phyloP scores from a whole-genome alignment of 2,113 vertebrate genomes.

The Craseonycteris thonglongyai region DNA sequence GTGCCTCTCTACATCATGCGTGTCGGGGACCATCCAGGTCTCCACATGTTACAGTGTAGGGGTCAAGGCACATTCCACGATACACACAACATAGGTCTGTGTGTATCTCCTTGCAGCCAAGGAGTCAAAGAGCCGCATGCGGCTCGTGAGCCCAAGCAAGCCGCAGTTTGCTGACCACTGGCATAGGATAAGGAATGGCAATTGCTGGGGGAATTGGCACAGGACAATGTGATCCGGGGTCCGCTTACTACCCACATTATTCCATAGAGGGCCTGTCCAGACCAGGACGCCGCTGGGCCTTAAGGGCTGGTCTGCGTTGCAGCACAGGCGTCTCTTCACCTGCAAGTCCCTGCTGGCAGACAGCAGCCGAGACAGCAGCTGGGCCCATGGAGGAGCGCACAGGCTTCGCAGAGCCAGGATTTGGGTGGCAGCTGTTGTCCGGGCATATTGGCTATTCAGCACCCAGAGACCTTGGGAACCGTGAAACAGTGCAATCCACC shows the following conservation, averaged over 20 bases:
- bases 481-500: no score
- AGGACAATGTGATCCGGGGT: not conserved
- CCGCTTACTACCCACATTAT: not conserved
- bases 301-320: not conserved
- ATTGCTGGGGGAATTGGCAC: not conserved
- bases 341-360: no score
- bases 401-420: no score
- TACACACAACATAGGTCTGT: not conserved
- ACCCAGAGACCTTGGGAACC: no score
- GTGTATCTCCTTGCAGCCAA: no score
- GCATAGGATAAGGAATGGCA: not conserved
- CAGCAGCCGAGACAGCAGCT: no score
- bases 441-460: no score
- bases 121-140: no score
- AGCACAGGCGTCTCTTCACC: not conserved
- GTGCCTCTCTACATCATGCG: not conserved
- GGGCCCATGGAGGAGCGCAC: no score
- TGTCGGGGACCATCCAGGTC: not conserved
- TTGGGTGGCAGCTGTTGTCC: no score
- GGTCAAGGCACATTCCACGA: not conserved
- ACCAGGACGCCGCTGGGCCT: not conserved
- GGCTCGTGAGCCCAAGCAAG: no score
- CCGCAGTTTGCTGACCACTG: no score
- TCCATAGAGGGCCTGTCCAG: not conserved
- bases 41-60: not conserved